These are phyloP conservation scores for Halcyon malimbica DNA, from an alignment of 2,113 vertebrate species.

Conservation along the genomic window DNA sequence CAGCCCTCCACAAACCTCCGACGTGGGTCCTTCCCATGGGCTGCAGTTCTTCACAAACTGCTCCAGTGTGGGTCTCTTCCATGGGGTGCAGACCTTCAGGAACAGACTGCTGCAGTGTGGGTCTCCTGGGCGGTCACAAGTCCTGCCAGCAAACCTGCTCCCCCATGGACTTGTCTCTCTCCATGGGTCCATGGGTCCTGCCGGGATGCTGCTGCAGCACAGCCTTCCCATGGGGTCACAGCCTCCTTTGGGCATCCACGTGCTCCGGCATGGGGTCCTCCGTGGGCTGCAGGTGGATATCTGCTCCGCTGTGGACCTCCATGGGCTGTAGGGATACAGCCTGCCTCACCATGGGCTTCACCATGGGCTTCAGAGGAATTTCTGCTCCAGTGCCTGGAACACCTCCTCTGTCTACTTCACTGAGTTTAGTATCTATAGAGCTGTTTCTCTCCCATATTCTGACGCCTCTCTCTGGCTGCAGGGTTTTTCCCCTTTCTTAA, in stretches of 20 bases:
- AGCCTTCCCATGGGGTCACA: not conserved
- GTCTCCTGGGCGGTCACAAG: no score
- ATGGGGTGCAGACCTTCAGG: no score
- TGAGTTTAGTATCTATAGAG: not conserved
- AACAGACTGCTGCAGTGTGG: no score
- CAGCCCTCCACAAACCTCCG: not conserved
- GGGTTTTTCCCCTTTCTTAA: not conserved
- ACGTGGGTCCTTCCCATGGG: not conserved
- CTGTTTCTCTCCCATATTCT: not conserved
- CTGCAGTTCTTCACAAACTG: not conserved
- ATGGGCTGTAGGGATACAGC: not conserved
- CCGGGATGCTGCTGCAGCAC: not conserved
- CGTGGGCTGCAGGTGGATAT: not conserved
- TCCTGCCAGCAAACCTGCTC: no score
- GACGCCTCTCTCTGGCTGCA: not conserved
- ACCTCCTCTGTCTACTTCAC: not conserved
- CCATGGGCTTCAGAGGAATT: not conserved
- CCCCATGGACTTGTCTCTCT: not conserved
- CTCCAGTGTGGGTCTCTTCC: not conserved
- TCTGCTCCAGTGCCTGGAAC: accelerated
- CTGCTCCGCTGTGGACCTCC: not conserved
- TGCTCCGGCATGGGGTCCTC: not conserved
- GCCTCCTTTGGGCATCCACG: not conserved
- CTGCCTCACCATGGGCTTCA: not conserved
- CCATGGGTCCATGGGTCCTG: not conserved